A percentile compares a stretch with the other conserved stretches of the same genome.
Evolutionary conservation across 2,113 vertebrate species (phyloP).

Genomic region (Leucosticte australis): DNA sequence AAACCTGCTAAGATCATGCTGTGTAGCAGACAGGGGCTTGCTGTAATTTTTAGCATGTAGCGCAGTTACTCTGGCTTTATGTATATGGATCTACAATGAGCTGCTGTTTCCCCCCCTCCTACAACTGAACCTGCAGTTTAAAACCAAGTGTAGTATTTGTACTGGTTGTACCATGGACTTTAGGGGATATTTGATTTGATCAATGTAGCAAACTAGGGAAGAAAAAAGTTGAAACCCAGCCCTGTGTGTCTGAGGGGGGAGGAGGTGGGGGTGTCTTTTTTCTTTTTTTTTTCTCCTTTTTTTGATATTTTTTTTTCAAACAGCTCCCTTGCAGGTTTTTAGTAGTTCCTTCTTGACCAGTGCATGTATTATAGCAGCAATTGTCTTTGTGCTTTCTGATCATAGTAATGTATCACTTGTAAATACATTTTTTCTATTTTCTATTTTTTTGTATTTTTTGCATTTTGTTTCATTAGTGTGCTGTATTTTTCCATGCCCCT

Average conservation of each 20-base stretch:
- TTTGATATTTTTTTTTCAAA: neutral
- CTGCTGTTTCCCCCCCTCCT: constrained; percentile 32
- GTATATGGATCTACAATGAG: constrained; percentile 70
- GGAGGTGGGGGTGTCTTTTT: neutral
- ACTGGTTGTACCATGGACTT: constrained; percentile 60
- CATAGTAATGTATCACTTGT: constrained; percentile 84
- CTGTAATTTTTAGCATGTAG: constrained; percentile 81
- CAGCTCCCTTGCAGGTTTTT: constrained; percentile 64
- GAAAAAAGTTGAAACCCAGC: constrained; percentile 39
- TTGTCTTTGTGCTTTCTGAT: constrained; percentile 78
- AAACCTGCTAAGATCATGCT: constrained; percentile 72
- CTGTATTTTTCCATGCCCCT: constrained; percentile 77
- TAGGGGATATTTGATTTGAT: constrained; percentile 68
- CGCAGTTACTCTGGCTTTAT: constrained; percentile 72
- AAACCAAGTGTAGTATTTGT: constrained; percentile 72
- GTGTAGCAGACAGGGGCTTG: constrained; percentile 75
- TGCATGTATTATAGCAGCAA: constrained; percentile 82
- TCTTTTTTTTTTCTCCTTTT: neutral
- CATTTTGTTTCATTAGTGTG: constrained; percentile 81
- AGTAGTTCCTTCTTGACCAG: constrained; percentile 66
- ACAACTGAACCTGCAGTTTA: constrained; percentile 55
- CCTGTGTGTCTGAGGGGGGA: constrained; percentile 11
- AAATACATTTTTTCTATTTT: constrained; percentile 89
- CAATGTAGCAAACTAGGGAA: constrained; percentile 77
- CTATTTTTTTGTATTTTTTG: constrained; percentile 80